Evolutionary conservation across 2,113 vertebrate genomes (phyloP).

Genomic region (Oxyura jamaicensis): DNA sequence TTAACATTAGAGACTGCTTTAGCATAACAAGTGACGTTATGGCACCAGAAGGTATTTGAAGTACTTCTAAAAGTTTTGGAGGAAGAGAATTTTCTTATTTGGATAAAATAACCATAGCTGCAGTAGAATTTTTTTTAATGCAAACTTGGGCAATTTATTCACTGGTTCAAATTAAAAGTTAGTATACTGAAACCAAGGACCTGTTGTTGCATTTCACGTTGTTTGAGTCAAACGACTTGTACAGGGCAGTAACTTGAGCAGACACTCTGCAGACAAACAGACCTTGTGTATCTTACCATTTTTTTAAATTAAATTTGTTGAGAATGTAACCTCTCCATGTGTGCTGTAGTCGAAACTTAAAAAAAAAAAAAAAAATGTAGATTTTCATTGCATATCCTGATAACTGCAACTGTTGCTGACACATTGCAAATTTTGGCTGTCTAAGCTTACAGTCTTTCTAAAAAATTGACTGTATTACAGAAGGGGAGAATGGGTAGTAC

Average conservation of each 20-base stretch:
- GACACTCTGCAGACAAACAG: neutral
- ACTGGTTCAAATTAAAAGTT: neutral
- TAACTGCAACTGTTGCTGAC: neutral
- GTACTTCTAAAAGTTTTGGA: neutral
- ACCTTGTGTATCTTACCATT: neutral
- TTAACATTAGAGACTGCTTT: neutral
- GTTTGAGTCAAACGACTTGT: neutral
- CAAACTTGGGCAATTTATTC: neutral
- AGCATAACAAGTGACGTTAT: neutral
- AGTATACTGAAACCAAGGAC: neutral
- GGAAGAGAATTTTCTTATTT: neutral
- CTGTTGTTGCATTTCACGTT: neutral
- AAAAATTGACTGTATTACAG: neutral
- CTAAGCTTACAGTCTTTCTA: neutral
- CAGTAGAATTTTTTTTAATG: neutral
- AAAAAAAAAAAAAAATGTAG: neutral
- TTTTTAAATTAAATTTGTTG: neutral
- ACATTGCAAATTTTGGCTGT: neutral
- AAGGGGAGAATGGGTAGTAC: neutral
- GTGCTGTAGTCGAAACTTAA: neutral
- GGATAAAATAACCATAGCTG: neutral
- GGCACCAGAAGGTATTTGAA: neutral
- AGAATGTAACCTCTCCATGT: neutral
- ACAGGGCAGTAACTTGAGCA: neutral
- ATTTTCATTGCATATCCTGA: neutral